Evolutionary conservation across 2,888 invertebrate species (phyloP).

Genomic region (Aspidiotus rigidus): DNA sequence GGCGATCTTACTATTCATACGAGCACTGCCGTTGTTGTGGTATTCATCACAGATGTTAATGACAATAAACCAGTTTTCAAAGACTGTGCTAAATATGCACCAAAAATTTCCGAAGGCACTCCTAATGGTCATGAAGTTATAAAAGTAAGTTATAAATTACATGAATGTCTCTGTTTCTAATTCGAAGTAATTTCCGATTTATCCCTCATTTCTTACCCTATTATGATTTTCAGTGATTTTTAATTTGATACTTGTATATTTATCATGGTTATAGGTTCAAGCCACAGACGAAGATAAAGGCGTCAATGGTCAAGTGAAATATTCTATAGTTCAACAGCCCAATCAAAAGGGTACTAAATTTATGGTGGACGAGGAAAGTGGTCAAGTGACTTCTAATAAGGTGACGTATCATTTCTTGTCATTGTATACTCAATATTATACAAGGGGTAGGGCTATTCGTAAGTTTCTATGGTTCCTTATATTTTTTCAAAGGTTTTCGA

Average conservation of each 20-base stretch:
- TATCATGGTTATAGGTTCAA: conserved; percentile 46
- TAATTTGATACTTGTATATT: no score
- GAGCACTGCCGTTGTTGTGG: conserved; percentile 88
- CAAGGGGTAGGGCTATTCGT: not conserved
- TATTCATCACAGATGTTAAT: conserved; percentile 93
- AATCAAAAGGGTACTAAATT: conserved; percentile 93
- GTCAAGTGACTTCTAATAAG: conserved; percentile 89
- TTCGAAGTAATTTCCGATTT: no score
- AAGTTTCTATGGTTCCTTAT: not conserved
- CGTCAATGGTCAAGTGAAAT: conserved; percentile 88
- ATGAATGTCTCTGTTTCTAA: no score
- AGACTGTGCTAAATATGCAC: conserved; percentile 84
- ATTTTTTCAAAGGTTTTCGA: conserved; percentile 63
- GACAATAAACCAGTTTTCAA: conserved; percentile 94
- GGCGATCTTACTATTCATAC: conserved; percentile 81
- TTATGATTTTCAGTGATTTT: no score
- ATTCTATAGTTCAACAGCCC: conserved; percentile 92
- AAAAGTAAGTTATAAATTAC: conserved; percentile 52
- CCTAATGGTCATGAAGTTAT: conserved; percentile 88
- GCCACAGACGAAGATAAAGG: conserved; percentile 95
- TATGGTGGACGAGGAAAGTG: conserved; percentile 89
- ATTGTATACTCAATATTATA: not conserved
- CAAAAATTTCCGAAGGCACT: conserved; percentile 89
- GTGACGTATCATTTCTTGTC: conserved; percentile 41
- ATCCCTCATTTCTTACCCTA: no score